Evolutionary conservation across 2,113 vertebrate genomes (phyloP).

Genomic region (Hassar affinis): DNA sequence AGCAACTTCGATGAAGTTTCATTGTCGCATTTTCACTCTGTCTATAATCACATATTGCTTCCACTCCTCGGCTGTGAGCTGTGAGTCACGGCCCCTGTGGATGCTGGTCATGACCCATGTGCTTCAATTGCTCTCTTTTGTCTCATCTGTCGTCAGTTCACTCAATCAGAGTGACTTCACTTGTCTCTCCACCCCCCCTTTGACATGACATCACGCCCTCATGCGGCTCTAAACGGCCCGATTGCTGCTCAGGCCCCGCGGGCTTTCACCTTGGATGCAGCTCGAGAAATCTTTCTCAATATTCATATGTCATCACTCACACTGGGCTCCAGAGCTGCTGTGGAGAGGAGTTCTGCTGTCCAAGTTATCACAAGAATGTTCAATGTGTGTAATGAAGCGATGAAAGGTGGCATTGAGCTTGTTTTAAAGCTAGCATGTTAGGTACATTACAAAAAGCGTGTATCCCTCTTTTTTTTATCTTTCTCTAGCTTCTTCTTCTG

Average conservation of each 20-base stretch:
- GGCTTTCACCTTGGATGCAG: conserved; percentile 43
- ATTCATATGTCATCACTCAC: conserved; percentile 52
- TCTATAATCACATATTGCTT: conserved; percentile 7
- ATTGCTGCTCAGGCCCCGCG: not conserved
- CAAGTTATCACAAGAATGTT: conserved; percentile 56
- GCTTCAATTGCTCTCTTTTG: conserved; percentile 32
- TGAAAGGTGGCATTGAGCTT: conserved; percentile 39
- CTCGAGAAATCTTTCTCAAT: conserved; percentile 50
- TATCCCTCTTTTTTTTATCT: not conserved
- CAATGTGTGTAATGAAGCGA: conserved; percentile 50
- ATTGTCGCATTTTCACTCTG: not conserved
- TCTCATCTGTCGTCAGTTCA: conserved; percentile 19
- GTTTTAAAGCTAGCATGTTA: conserved; percentile 8
- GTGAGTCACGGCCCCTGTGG: conserved; percentile 27
- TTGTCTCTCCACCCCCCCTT: conserved; percentile 13
- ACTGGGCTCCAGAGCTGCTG: conserved; percentile 44
- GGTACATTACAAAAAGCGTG: not conserved
- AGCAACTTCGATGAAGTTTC: not conserved
- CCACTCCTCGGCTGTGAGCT: conserved; percentile 8
- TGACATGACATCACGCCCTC: conserved; percentile 36
- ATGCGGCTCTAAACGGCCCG: conserved; percentile 25
- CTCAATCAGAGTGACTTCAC: conserved; percentile 31
- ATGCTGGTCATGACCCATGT: conserved; percentile 26
- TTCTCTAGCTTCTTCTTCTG: not conserved
- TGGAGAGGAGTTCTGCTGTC: conserved; percentile 32